Evolutionary conservation across 2,113 vertebrate species (phyloP).

Genomic region (human): GRCh38 chr19:56575501-56576000

Average conservation of each 20-base stretch:
- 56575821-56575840: neutral
- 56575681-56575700: no score
- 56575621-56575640: no score
- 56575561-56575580: neutral
- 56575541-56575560: neutral
- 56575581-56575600: neutral
- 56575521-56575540: neutral
- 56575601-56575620: neutral
- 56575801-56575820: neutral
- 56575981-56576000: neutral
- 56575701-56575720: no score
- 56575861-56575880: neutral
- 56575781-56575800: neutral
- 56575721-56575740: no score
- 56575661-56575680: no score
- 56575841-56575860: neutral
- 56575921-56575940: neutral
- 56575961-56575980: neutral
- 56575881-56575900: conserved; percentile 9
- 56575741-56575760: no score
- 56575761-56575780: no score
- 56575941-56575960: neutral
- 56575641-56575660: no score
- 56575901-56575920: neutral
- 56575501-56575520: neutral